Evolutionary conservation across 2,113 vertebrate genomes (phyloP).

Genomic region (Copsychus sechellarum): DNA sequence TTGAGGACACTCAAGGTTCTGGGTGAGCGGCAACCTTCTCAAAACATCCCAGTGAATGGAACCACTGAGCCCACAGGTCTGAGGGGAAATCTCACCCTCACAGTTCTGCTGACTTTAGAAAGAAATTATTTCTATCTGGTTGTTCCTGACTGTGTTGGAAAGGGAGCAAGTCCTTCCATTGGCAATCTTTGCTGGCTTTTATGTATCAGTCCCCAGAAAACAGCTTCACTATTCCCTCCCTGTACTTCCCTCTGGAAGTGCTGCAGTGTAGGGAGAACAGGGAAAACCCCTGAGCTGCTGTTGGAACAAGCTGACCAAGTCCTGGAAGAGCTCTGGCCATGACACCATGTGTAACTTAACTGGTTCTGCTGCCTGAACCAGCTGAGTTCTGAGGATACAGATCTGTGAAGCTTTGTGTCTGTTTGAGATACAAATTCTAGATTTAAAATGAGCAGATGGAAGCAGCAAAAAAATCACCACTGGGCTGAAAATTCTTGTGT

Average conservation of each 20-base stretch:
- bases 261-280: neutral
- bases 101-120: neutral
- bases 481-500: neutral
- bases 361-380: constrained; percentile 50
- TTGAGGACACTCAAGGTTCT: neutral
- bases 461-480: neutral
- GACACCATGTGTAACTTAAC: neutral
- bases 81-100: neutral
- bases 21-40: neutral
- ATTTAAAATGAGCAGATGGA: neutral
- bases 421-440: neutral
- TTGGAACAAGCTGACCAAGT: neutral
- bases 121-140: neutral
- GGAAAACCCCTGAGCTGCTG: neutral
- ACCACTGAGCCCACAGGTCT: neutral
- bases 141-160: neutral
- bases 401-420: neutral
- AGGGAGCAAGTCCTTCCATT: neutral
- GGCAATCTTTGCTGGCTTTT: neutral
- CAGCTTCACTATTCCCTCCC: neutral
- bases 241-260: neutral
- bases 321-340: neutral
- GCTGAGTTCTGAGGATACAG: neutral
- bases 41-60: neutral
- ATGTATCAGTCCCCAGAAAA: neutral